Percentiles rank a stretch among this genome's conserved stretches.
Evolutionary conservation across 2,888 invertebrate genomes (phyloP).

Genomic region (Ennomos fuscantarius): DNA sequence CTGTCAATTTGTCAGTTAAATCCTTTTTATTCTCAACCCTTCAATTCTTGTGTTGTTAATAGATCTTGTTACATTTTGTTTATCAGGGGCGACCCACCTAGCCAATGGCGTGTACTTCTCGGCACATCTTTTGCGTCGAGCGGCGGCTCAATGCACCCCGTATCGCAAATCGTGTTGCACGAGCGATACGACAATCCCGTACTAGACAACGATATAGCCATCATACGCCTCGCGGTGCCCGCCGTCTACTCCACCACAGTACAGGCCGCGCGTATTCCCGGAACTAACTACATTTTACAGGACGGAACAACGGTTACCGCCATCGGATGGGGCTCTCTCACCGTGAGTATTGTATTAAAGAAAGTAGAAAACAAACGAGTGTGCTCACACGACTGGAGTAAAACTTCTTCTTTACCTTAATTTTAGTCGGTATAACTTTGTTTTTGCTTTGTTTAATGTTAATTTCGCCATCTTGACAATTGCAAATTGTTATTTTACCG

Average conservation of each 20-base stretch:
- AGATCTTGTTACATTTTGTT: not conserved
- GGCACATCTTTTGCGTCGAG: constrained; percentile 45
- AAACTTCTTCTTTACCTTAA: too few relatives aligned
- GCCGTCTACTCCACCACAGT: constrained; percentile 40
- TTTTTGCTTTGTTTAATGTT: too few relatives aligned
- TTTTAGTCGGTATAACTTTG: too few relatives aligned
- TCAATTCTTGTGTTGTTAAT: too few relatives aligned
- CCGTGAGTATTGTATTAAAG: constrained; percentile 49
- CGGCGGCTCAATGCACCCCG: constrained; percentile 45
- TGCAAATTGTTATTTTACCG: too few relatives aligned
- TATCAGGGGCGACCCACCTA: constrained; percentile 49
- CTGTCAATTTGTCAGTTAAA: too few relatives aligned
- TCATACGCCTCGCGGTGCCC: constrained; percentile 47
- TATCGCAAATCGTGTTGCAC: constrained; percentile 46
- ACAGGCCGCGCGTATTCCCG: constrained; percentile 48
- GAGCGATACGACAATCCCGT: constrained; percentile 37
- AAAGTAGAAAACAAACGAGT: too few relatives aligned
- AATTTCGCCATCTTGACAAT: too few relatives aligned
- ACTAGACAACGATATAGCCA: constrained; percentile 54
- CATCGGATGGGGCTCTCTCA: constrained; percentile 57
- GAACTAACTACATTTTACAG: constrained; percentile 41
- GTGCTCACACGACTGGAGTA: too few relatives aligned
- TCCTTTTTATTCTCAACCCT: too few relatives aligned
- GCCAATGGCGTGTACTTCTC: constrained; percentile 53
- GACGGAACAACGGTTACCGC: constrained; percentile 43